phyloP scores from a whole-genome alignment of 2,797 vertebrate genomes.

The Eremophila alpestris region DNA sequence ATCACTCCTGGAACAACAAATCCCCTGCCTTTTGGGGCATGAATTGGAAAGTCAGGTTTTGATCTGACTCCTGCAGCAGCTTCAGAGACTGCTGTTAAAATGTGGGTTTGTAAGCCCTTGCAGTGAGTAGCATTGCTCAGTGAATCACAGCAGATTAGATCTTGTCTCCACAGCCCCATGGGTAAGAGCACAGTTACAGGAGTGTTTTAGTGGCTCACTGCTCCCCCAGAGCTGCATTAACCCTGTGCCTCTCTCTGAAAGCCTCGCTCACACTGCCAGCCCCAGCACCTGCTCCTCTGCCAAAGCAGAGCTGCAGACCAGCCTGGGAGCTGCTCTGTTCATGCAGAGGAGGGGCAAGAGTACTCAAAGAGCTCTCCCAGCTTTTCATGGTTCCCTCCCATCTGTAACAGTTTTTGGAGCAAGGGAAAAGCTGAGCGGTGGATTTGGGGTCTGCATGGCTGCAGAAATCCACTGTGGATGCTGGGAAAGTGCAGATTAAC shows the following conservation, averaged over 20 bases:
- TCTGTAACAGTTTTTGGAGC: background rate
- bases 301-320: background rate
- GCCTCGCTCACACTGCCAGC: background rate
- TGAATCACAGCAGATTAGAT: slow-evolving; percentile 40
- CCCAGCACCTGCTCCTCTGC: slow-evolving; percentile 5
- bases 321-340: background rate
- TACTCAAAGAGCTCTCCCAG: background rate
- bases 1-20: background rate
- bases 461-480: background rate
- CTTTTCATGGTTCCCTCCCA: background rate
- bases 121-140: background rate
- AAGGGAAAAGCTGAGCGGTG: background rate
- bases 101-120: background rate
- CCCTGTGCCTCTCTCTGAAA: background rate
- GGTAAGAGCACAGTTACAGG: background rate
- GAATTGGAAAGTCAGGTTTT: background rate
- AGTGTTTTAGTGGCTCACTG: background rate
- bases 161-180: slow-evolving; percentile 33
- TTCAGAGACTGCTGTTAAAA: background rate
- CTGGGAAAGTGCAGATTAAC: background rate
- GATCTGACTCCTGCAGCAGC: background rate
- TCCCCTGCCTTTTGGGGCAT: background rate
- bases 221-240: slow-evolving; percentile 14
- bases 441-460: background rate
- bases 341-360: background rate